phyloP scores from a whole-genome alignment of 2,888 invertebrate species.

The Xylophagus ater region DNA sequence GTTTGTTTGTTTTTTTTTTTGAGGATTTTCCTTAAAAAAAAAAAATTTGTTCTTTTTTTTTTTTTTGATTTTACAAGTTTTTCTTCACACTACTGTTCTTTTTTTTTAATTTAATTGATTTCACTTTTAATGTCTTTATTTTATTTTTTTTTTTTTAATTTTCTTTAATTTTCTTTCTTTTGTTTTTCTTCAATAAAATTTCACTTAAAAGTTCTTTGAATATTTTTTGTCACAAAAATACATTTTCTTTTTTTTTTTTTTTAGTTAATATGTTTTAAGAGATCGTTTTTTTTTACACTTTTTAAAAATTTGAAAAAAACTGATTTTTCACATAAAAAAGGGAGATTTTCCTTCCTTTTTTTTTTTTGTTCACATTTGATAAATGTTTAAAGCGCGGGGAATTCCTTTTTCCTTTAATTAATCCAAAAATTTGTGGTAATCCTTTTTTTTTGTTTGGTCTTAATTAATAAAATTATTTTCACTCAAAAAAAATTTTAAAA shows the following conservation, averaged over 20 bases:
- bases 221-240: too few species aligned
- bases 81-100: constrained; percentile 6
- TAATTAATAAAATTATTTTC: too few species aligned
- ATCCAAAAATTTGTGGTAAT: too few species aligned
- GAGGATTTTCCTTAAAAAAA: constrained; percentile 19
- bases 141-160: constrained; percentile 11
- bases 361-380: not conserved
- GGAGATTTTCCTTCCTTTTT: not conserved
- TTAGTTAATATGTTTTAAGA: constrained; percentile 1
- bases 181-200: constrained; percentile 1
- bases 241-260: too few species aligned
- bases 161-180: constrained; percentile 10
- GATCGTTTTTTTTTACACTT: constrained; percentile 17
- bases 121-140: not conserved
- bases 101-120: not conserved
- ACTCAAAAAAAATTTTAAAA: too few species aligned
- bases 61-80: not conserved
- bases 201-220: constrained; percentile 1
- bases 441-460: too few species aligned
- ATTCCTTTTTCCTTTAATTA: too few species aligned
- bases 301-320: not conserved
- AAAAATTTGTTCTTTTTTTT: constrained; percentile 16
- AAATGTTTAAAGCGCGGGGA: too few species aligned
- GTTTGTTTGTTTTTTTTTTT: not conserved
- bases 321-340: not conserved